Conservation (phyloP, 2,113 vertebrate species). For the Dipodomys merriami region DNA sequence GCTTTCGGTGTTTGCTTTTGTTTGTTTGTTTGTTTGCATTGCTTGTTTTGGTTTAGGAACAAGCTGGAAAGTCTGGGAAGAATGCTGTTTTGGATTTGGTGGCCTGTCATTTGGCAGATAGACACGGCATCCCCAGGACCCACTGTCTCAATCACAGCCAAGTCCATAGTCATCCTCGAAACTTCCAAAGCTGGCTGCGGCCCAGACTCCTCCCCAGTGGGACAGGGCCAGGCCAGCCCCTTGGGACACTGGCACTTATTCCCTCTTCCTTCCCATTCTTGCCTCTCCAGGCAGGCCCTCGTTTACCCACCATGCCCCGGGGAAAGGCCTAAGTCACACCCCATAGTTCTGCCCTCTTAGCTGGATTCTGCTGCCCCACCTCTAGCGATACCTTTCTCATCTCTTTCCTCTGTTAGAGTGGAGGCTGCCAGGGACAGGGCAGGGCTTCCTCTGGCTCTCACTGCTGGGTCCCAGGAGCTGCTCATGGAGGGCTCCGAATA, state of each 20-base stretch:
- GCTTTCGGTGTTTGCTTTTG: not conserved
- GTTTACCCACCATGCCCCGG: not conserved
- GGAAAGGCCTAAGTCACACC: not conserved
- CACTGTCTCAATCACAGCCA: not conserved
- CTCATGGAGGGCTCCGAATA: too few species aligned
- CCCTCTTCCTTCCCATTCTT: accelerated
- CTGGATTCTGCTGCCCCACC: not conserved
- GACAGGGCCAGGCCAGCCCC: accelerated
- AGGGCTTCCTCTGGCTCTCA: not conserved
- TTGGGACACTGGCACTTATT: not conserved
- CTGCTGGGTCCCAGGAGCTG: not conserved
- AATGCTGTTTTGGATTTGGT: not conserved
- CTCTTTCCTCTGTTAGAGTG: not conserved
- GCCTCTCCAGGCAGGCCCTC: not conserved
- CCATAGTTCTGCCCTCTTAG: not conserved
- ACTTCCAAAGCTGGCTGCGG: accelerated
- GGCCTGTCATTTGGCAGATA: not conserved
- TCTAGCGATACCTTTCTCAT: not conserved
- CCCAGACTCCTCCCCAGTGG: not conserved
- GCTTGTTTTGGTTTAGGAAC: not conserved
- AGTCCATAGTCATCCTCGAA: not conserved
- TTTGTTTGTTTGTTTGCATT: not conserved
- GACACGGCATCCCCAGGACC: not conserved
- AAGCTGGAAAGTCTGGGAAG: not conserved
- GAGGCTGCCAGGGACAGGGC: not conserved